phyloP scores from a whole-genome alignment of 2,797 vertebrate genomes.

The Scolopax rusticola region DNA sequence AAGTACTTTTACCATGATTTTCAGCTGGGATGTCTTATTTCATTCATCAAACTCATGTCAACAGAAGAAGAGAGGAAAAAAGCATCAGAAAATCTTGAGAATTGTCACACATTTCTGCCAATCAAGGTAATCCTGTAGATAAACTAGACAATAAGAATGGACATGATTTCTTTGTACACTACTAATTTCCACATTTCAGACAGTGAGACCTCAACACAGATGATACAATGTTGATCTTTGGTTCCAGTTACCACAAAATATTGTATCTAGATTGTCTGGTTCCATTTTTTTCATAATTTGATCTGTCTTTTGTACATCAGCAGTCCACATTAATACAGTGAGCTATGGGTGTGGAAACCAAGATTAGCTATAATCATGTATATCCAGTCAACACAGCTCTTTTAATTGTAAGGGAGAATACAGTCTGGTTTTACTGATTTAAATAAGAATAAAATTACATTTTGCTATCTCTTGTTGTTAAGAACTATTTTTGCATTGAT shows the following conservation, averaged over 20 bases:
- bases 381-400: constrained; percentile 2
- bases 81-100: background rate
- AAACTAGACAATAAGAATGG: constrained; percentile 35
- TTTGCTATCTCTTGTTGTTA: constrained; percentile 11
- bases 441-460: constrained; percentile 27
- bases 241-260: background rate
- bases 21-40: background rate
- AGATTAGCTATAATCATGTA: background rate
- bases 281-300: constrained; percentile 43
- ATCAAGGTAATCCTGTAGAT: constrained; percentile 48
- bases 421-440: constrained; percentile 43
- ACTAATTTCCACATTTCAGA: constrained; percentile 51
- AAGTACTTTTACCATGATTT: constrained; percentile 6
- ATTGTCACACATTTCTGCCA: constrained; percentile 32
- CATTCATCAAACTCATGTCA: constrained; percentile 28
- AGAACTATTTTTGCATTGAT: background rate
- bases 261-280: background rate
- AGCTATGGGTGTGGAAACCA: background rate
- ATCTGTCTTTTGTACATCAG: constrained; percentile 48
- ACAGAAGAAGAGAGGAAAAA: background rate
- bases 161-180: constrained; percentile 21
- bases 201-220: background rate
- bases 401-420: constrained; percentile 31
- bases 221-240: constrained; percentile 32
- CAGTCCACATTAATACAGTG: constrained; percentile 1